Base-by-base conservation (phyloP, 2,113 vertebrate genomes). In the Cheirogaleus medius region DNA sequence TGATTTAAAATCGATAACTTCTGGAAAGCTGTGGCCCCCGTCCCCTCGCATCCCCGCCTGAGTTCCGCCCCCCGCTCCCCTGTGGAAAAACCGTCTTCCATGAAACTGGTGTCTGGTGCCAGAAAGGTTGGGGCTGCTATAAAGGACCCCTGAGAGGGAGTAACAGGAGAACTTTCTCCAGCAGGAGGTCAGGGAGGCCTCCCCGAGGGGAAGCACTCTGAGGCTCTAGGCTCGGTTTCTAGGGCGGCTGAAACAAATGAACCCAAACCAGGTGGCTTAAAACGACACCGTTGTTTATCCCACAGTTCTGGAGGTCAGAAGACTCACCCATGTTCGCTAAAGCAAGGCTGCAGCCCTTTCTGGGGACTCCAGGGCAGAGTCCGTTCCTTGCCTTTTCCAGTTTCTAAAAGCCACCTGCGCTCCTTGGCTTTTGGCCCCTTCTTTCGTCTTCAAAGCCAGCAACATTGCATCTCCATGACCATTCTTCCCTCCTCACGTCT, bases 301-400 rank as follows among this genome's bases (percentile, higher is more conserved):
- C 10, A 37, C 0, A 8, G 71, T 37, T 84, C 64, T 6, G 47
- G 23, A 27, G 58, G 37, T 13, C 58, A 39, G 34, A 56, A 63
- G 20, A 23, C 83, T 47, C 25, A 49, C 29, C 1, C 0, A 0
- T 39, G 64, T 17, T 86, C 49, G 0, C 0, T 32, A 47, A 58
- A 69, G 4, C 64, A 29, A 15, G 32, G 47, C 84, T 92, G 37
- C 0, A 8, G 13, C 25, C 25, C 34, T 68, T 73, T 18, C 20
- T 47, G 47, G 89, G 81, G 58, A 12, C 18, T 27, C 13, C 8
- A 39, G 13, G 27, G 17, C 32, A 80, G 37, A 80, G 18, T 25
- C 37, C 9, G 21, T 34, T 37, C 18, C 27, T 63, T 34, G 23
- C 2, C 21, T 78, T 60, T 68, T 54, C 20, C 52, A 14, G 52